These are phyloP conservation scores for Sympetrum striolatum DNA, from an alignment of 2,888 invertebrate genomes.

Conservation along the genomic window DNA sequence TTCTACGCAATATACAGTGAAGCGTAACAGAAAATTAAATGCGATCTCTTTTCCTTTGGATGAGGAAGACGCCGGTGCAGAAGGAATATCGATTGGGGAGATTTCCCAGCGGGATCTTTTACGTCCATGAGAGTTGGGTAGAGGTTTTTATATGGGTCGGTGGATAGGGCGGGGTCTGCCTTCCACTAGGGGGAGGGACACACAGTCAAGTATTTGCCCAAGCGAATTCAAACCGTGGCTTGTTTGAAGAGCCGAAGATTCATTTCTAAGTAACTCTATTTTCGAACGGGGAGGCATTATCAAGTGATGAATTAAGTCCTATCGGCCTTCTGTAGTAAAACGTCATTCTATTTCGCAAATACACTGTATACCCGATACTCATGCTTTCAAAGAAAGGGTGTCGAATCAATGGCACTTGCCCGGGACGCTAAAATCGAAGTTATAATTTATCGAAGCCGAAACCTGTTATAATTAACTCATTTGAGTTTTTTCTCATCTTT, in stretches of 20 bases:
- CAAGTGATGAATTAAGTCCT: too few species aligned
- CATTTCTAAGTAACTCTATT: too few species aligned
- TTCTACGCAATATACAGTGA: neutral
- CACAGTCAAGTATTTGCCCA: neutral
- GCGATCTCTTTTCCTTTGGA: neutral
- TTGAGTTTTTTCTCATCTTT: too few species aligned
- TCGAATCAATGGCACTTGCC: too few species aligned
- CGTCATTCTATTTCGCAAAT: too few species aligned
- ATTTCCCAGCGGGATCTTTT: neutral
- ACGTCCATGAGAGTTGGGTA: neutral
- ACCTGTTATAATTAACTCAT: too few species aligned
- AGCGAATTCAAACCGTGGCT: neutral
- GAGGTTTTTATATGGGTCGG: neutral
- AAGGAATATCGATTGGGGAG: neutral
- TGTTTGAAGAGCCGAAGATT: neutral
- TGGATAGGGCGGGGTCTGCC: neutral
- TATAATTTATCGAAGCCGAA: too few species aligned
- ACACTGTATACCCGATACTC: too few species aligned
- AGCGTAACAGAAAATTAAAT: neutral
- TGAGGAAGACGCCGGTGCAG: neutral
- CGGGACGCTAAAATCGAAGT: too few species aligned
- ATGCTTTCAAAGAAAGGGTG: too few species aligned
- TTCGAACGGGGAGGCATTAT: too few species aligned
- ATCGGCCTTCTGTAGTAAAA: too few species aligned
- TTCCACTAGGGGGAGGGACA: neutral